Percentiles rank a stretch among this genome's conserved stretches.
Conservation (phyloP, 2,888 invertebrate species). For the Charanyca ferruginea region DNA sequence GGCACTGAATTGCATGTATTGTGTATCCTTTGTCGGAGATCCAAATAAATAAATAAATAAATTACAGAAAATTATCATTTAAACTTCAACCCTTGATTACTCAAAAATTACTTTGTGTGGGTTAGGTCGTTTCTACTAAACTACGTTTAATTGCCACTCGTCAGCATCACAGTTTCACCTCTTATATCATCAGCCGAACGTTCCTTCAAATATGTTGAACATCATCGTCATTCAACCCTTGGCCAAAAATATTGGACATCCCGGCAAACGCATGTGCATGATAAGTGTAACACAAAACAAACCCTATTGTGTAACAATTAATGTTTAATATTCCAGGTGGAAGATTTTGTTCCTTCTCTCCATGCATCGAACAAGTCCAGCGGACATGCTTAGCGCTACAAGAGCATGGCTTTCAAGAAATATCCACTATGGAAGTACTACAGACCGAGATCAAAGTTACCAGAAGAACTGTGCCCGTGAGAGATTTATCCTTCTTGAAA, state of each 20-base stretch:
- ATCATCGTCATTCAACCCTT: neutral
- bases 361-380: conserved; percentile 99
- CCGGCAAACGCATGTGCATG: neutral
- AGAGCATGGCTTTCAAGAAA: conserved; percentile 95
- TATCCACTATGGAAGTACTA: conserved; percentile 96
- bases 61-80: too few relatives aligned
- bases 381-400: conserved; percentile 94
- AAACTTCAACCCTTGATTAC: too few relatives aligned
- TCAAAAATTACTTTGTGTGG: too few relatives aligned
- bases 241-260: neutral
- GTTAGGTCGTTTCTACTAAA: too few relatives aligned
- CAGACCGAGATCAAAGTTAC: conserved; percentile 95
- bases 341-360: conserved; percentile 98
- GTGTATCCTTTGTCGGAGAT: too few relatives aligned
- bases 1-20: too few relatives aligned
- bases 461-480: conserved; percentile 92
- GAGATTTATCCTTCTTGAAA: conserved; percentile 94
- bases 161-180: too few relatives aligned
- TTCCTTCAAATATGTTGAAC: too few relatives aligned
- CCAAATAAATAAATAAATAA: too few relatives aligned
- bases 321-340: conserved; percentile 92
- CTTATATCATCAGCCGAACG: neutral
- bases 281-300: neutral
- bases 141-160: too few relatives aligned
- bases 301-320: neutral